Percentiles rank a stretch among this genome's conserved stretches.
These are phyloP conservation scores for Caenorhabditis briggsae DNA, from an alignment of 1,140 invertebrate genomes.

Conservation along the genomic window DNA sequence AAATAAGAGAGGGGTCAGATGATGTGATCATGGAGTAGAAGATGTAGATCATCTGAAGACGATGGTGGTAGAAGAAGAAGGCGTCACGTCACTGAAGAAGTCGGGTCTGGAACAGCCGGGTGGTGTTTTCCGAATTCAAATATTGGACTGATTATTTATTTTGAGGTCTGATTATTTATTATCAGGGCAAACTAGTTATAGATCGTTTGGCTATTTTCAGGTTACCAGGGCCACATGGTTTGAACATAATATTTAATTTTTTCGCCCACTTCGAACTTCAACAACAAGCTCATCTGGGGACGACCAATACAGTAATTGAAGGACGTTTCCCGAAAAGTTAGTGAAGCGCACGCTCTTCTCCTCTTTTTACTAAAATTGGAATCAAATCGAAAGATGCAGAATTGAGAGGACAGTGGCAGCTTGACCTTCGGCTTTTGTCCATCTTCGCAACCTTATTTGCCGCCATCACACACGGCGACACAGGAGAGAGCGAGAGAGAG, in stretches of 20 bases:
- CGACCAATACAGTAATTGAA: slow-evolving; percentile 36
- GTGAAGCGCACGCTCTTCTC: slow-evolving; percentile 34
- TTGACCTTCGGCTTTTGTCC: slow-evolving; percentile 55
- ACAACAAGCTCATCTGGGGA: slow-evolving; percentile 6
- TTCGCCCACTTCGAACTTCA: neutral
- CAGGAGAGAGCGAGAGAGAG: neutral
- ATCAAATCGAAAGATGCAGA: slow-evolving; percentile 24
- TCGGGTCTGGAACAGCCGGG: neutral
- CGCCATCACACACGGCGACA: neutral
- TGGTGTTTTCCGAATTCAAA: neutral
- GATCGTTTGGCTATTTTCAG: no score
- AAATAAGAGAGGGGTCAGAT: slow-evolving; percentile 29
- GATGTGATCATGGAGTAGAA: slow-evolving; percentile 24
- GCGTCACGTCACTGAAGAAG: neutral
- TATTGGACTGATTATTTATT: neutral
- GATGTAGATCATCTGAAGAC: slow-evolving; percentile 28
- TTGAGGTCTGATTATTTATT: neutral
- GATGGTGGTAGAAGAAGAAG: neutral
- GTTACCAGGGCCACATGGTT: no score
- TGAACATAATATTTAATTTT: no score
- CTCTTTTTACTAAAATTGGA: slow-evolving; percentile 24
- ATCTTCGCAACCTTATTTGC: slow-evolving; percentile 17
- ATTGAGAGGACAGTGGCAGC: slow-evolving; percentile 30
- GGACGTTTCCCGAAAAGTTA: slow-evolving; percentile 46
- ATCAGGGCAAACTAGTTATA: no score